Conservation (phyloP, 2,888 invertebrate genomes). For the Andrena bucephala region DNA sequence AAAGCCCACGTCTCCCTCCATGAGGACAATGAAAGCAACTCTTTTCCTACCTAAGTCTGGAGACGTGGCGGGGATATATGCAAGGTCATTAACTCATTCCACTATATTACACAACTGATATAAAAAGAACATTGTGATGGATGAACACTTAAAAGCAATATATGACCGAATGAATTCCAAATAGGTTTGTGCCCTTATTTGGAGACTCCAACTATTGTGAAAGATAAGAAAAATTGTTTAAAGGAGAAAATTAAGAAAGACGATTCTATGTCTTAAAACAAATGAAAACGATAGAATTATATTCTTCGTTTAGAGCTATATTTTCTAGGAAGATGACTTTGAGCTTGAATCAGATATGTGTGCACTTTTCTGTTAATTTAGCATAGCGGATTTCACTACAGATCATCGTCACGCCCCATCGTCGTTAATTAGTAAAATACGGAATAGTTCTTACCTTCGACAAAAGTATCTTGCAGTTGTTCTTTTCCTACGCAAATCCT, state of each 20-base stretch:
- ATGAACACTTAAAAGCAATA: neutral
- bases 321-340: too few species aligned
- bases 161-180: neutral
- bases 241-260: neutral
- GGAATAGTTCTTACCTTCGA: slow-evolving; percentile 72
- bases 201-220: neutral
- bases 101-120: slow-evolving; percentile 42
- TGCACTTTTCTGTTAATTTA: neutral
- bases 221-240: neutral
- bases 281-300: neutral
- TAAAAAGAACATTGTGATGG: slow-evolving; percentile 35
- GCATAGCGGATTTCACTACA: too few species aligned
- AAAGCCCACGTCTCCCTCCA: slow-evolving; percentile 25
- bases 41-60: slow-evolving; percentile 34
- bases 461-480: slow-evolving; percentile 65
- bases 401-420: too few species aligned
- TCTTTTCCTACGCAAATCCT: slow-evolving; percentile 60
- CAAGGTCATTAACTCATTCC: slow-evolving; percentile 62
- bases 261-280: neutral
- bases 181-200: neutral
- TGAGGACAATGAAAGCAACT: slow-evolving; percentile 26
- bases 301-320: too few species aligned
- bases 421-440: neutral
- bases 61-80: slow-evolving; percentile 54
- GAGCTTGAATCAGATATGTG: neutral